phyloP scores from a whole-genome alignment of 2,797 vertebrate genomes.

The Enteromius fasciolatus region DNA sequence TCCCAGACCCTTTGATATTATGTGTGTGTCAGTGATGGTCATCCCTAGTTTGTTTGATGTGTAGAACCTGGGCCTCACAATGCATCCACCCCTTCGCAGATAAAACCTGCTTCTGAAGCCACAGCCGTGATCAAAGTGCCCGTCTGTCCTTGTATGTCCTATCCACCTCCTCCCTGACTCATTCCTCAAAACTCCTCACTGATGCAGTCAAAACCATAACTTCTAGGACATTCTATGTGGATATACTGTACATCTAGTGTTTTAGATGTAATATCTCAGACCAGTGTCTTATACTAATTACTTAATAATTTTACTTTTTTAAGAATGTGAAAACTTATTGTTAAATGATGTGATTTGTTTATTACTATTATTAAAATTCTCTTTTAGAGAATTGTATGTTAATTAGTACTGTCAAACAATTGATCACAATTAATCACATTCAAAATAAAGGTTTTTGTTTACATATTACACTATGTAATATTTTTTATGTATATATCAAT shows the following conservation, averaged over 20 bases:
- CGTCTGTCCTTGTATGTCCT: conserved; percentile 8
- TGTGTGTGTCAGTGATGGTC: conserved; percentile 12
- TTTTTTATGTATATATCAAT: too few species aligned
- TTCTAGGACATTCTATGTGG: neutral
- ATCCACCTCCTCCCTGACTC: neutral
- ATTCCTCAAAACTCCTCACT: neutral
- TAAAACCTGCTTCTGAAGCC: conserved; percentile 35
- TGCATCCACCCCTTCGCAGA: conserved; percentile 7
- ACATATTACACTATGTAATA: too few species aligned
- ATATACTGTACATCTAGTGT: neutral
- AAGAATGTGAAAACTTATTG: neutral
- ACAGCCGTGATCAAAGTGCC: conserved; percentile 23
- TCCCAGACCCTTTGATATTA: conserved; percentile 13
- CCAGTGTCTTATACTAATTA: neutral
- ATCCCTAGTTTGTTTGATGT: conserved; percentile 38
- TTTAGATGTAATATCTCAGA: neutral
- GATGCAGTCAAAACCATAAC: neutral
- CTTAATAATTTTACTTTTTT: too few species aligned
- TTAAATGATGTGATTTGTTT: neutral
- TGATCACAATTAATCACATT: too few species aligned
- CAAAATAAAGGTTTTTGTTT: too few species aligned
- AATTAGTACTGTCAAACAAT: too few species aligned
- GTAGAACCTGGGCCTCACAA: neutral
- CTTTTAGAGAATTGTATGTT: too few species aligned
- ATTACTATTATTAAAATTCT: too few species aligned